Conservation (phyloP, 2,797 vertebrate species). For the Carapus acus region DNA sequence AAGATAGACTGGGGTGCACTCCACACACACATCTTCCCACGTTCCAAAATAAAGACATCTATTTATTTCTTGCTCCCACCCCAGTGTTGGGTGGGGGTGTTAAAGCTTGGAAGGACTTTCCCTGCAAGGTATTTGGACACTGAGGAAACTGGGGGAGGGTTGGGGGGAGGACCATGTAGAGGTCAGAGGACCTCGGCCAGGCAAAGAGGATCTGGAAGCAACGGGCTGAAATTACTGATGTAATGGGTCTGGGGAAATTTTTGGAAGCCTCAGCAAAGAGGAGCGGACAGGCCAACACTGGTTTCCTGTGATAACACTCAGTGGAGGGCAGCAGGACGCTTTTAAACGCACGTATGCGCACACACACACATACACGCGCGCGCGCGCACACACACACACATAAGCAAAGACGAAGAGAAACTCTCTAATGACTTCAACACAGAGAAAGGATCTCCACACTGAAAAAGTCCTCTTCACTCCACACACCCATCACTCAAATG, state of each 20-base stretch:
- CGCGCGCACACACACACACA: not conserved
- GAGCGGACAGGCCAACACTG: not conserved
- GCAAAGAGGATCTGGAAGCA: slow-evolving; percentile 37
- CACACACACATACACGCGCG: not conserved
- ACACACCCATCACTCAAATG: slow-evolving; percentile 13
- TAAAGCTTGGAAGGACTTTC: too few relatives aligned
- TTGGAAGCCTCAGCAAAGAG: not conserved
- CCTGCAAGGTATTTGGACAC: not conserved
- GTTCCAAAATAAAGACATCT: not conserved
- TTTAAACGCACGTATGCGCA: not conserved
- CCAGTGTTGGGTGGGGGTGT: not conserved
- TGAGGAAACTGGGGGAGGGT: too few relatives aligned
- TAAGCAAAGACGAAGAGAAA: not conserved
- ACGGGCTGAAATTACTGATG: slow-evolving; percentile 13
- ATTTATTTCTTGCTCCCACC: slow-evolving; percentile 6
- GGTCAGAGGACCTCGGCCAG: slow-evolving; percentile 15
- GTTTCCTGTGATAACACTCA: slow-evolving; percentile 33
- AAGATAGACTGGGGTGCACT: not conserved
- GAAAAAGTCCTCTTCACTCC: slow-evolving; percentile 6
- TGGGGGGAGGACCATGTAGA: slow-evolving; percentile 3
- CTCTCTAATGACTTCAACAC: too few relatives aligned
- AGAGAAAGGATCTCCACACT: slow-evolving; percentile 28
- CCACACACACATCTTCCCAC: not conserved
- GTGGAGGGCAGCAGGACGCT: not conserved
- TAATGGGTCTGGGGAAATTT: not conserved